Conservation (phyloP, 2,113 vertebrate species). For the Actenoides lindsayi region DNA sequence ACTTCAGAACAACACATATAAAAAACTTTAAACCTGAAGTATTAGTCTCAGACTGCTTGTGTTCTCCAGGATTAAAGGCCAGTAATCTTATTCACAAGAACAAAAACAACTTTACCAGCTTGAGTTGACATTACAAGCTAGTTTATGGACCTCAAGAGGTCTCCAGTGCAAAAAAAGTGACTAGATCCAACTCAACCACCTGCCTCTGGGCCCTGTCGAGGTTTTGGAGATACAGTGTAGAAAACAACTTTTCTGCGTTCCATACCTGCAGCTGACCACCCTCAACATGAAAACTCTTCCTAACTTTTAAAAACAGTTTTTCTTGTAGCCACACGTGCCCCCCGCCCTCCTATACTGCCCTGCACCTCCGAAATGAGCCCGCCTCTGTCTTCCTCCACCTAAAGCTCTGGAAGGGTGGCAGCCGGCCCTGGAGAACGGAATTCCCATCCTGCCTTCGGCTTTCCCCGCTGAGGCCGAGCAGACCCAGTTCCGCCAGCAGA, state of each 20-base stretch:
- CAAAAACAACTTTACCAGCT: neutral
- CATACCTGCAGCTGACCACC: neutral
- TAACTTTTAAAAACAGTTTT: rapidly evolving
- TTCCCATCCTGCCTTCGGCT: rapidly evolving
- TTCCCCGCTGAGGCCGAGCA: rapidly evolving
- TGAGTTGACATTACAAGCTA: neutral
- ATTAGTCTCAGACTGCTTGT: rapidly evolving
- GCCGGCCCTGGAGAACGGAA: rapidly evolving
- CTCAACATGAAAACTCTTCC: neutral
- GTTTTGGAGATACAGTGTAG: rapidly evolving
- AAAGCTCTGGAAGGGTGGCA: neutral
- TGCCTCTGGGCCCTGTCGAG: too few species aligned
- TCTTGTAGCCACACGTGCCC: neutral
- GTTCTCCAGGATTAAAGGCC: neutral
- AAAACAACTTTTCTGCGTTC: too few species aligned
- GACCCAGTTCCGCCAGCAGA: neutral
- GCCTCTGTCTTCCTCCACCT: too few species aligned
- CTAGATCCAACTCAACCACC: rapidly evolving
- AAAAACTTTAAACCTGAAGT: neutral
- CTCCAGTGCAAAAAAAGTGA: neutral
- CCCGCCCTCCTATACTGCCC: neutral
- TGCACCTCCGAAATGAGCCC: rapidly evolving
- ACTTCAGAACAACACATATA: neutral
- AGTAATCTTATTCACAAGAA: neutral
- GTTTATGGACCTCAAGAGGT: neutral